Conservation (phyloP, 2,113 vertebrate species). For the Gadus macrocephalus region DNA sequence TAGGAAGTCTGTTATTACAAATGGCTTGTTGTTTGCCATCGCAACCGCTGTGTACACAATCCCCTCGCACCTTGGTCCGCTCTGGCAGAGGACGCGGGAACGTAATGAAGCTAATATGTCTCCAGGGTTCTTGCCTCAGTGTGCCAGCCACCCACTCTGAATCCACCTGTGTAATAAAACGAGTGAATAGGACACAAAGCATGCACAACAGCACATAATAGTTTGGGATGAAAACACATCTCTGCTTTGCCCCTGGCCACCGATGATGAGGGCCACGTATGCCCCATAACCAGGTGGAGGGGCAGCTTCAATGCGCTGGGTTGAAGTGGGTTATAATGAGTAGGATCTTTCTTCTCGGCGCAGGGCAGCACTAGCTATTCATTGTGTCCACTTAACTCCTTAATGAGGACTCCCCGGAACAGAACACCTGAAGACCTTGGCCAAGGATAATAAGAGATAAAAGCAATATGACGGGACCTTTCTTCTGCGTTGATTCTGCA, state of each 20-base stretch:
- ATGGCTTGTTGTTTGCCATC: conserved; percentile 33
- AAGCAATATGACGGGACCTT: too few species aligned
- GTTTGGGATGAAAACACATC: conserved; percentile 58
- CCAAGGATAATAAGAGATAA: too few species aligned
- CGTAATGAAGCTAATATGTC: conserved; percentile 52
- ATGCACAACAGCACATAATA: conserved; percentile 38
- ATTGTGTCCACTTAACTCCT: too few species aligned
- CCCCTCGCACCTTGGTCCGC: conserved; percentile 16
- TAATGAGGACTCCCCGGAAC: too few species aligned
- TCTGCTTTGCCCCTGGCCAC: conserved; percentile 16
- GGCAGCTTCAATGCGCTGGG: background rate
- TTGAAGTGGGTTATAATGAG: conserved; percentile 55
- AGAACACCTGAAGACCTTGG: too few species aligned
- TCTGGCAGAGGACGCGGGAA: conserved; percentile 26
- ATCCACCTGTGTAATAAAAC: conserved; percentile 53
- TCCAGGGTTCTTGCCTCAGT: conserved; percentile 32
- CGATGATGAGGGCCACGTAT: too few species aligned
- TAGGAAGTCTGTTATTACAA: conserved; percentile 37
- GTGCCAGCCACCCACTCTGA: conserved; percentile 54
- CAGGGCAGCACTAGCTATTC: background rate
- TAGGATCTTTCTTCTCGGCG: conserved; percentile 48
- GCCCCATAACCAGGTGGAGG: too few species aligned
- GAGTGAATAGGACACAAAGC: conserved; percentile 29
- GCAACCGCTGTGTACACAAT: conserved; percentile 22
- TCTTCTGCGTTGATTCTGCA: too few species aligned